Conservation (phyloP, 1,140 invertebrate species). For the Cyclargus thomasi region DNA sequence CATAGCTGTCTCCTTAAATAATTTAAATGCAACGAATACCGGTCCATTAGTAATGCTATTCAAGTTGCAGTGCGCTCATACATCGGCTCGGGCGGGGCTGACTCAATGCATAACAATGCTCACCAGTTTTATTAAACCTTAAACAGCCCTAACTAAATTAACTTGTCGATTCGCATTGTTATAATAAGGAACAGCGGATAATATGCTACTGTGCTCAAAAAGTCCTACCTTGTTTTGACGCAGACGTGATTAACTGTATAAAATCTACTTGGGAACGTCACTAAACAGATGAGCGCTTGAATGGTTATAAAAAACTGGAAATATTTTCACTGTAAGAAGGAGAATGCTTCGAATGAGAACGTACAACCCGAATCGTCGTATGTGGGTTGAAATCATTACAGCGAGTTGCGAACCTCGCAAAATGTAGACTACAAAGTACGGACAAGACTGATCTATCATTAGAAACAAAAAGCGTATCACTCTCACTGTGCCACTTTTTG, state of each 20-base stretch:
- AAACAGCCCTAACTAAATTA: constrained; percentile 23
- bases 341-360: too few species aligned
- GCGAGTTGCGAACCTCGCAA: not conserved
- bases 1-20: constrained; percentile 14
- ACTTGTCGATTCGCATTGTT: not conserved
- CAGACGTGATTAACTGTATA: too few species aligned
- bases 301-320: too few species aligned
- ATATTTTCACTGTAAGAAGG: too few species aligned
- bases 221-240: too few species aligned
- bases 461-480: constrained; percentile 38
- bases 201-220: not conserved
- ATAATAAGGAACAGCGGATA: not conserved
- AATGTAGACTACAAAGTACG: not conserved
- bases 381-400: not conserved
- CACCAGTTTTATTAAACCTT: constrained; percentile 9
- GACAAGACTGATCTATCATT: constrained; percentile 16
- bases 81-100: constrained; percentile 20
- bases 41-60: constrained; percentile 15
- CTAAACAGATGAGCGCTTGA: too few species aligned
- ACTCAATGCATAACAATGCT: constrained; percentile 28
- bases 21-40: constrained; percentile 15
- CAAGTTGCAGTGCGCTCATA: constrained; percentile 4
- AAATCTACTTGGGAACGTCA: too few species aligned
- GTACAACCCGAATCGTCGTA: not conserved
- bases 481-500: constrained; percentile 50